Conservation (phyloP, 2,113 vertebrate species). For the Regulus satrapa region DNA sequence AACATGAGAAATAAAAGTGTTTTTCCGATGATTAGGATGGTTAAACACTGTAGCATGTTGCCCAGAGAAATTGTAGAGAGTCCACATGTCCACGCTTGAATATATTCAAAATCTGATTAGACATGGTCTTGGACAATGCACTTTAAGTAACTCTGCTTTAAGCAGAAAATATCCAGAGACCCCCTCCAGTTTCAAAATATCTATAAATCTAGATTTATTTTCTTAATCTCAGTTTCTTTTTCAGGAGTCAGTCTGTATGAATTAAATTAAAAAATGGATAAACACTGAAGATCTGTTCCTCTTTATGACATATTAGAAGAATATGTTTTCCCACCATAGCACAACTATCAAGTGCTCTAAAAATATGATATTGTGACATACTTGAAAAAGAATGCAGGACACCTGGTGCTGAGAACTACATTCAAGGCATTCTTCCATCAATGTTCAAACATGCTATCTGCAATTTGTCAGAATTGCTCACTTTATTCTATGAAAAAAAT, state of each 20-base stretch:
- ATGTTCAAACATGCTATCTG: not conserved
- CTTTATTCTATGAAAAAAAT: not conserved
- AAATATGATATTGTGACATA: not conserved
- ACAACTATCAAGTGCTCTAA: not conserved
- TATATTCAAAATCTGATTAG: not conserved
- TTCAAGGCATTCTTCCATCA: not conserved
- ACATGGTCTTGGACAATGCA: not conserved
- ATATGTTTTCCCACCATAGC: not conserved
- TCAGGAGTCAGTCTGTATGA: not conserved
- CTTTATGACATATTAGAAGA: not conserved
- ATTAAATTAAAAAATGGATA: not conserved
- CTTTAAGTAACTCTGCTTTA: not conserved
- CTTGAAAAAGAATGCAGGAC: not conserved
- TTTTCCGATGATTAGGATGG: not conserved
- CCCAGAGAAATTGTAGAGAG: not conserved
- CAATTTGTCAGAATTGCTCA: not conserved
- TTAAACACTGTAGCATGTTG: not conserved
- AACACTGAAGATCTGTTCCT: not conserved
- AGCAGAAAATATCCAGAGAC: not conserved
- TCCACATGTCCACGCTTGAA: not conserved
- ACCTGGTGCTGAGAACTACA: not conserved
- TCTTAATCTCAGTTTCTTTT: not conserved
- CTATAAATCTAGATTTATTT: not conserved
- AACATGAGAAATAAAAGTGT: accelerated
- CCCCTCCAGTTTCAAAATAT: not conserved